A percentile compares a stretch with the other conserved stretches of the same genome.
Conservation (phyloP, 2,888 invertebrate species). For the Drosophila yooni region DNA sequence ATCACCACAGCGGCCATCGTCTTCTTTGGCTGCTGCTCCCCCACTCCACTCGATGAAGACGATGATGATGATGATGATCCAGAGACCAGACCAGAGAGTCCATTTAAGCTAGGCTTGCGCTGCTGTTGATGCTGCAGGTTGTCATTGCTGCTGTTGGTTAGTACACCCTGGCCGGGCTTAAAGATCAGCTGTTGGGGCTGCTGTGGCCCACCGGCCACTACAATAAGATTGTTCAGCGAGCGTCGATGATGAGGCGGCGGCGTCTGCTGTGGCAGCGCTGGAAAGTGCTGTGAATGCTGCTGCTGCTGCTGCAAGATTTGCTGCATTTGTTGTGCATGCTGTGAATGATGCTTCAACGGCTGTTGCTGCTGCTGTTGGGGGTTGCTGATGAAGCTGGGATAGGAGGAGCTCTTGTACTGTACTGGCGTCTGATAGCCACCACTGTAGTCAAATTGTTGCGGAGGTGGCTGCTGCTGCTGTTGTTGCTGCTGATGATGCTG, state of each 20-base stretch:
- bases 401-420: constrained; percentile 84
- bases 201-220: constrained; percentile 82
- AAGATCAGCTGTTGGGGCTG: constrained; percentile 82
- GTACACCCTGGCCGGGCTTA: constrained; percentile 81
- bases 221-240: constrained; percentile 84
- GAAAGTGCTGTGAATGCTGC: constrained; percentile 75
- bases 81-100: constrained; percentile 39
- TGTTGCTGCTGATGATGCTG: constrained; percentile 66
- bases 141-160: constrained; percentile 65
- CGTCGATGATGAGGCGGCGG: constrained; percentile 80
- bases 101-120: constrained; percentile 71
- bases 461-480: constrained; percentile 37
- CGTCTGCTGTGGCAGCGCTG: constrained; percentile 76
- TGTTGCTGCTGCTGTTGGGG: constrained; percentile 62
- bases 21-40: constrained; percentile 76
- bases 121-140: constrained; percentile 54
- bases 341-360: constrained; percentile 61
- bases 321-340: constrained; percentile 69
- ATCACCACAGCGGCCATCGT: constrained; percentile 83
- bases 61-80: constrained; percentile 17
- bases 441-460: constrained; percentile 64
- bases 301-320: constrained; percentile 78
- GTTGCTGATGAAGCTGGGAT: constrained; percentile 82
- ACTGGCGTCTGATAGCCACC: constrained; percentile 69
- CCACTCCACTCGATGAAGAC: constrained; percentile 37